phyloP scores from a whole-genome alignment of 2,113 vertebrate species.

The Corapipo altera region DNA sequence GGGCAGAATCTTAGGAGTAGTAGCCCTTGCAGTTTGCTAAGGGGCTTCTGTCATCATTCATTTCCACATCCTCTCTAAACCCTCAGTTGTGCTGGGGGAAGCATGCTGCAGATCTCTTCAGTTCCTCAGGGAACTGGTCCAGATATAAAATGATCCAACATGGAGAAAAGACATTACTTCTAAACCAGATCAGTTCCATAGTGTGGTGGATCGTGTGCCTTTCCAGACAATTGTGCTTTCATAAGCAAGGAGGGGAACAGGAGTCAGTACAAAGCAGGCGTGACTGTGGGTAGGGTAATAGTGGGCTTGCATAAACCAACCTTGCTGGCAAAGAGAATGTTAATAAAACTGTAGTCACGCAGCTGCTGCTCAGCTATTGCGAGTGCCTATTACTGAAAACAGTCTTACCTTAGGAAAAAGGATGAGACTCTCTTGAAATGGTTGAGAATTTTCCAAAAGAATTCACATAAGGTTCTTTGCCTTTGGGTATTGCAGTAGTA shows the following conservation, averaged over 20 bases:
- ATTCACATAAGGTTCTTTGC: background rate
- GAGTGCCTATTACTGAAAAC: background rate
- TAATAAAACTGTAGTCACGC: background rate
- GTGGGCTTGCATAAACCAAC: background rate
- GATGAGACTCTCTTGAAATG: background rate
- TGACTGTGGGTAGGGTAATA: background rate
- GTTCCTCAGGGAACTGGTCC: background rate
- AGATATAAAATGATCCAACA: background rate
- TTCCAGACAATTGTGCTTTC: background rate
- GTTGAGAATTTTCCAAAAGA: background rate
- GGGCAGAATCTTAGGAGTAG: background rate
- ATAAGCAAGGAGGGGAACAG: background rate
- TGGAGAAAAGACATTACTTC: background rate
- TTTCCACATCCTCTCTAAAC: background rate
- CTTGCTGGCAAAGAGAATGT: background rate
- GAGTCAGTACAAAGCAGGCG: background rate
- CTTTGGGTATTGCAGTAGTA: background rate
- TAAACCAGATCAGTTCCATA: background rate
- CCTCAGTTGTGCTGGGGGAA: background rate
- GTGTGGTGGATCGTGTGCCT: background rate
- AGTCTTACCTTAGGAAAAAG: background rate
- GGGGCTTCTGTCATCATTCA: background rate
- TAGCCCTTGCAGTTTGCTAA: background rate
- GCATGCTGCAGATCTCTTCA: background rate
- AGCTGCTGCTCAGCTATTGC: background rate